Evolutionary conservation across 2,113 vertebrate species (phyloP), one percentile per base, ranked within the genome.

Genomic region (Chelonoidis abingdonii): DNA sequence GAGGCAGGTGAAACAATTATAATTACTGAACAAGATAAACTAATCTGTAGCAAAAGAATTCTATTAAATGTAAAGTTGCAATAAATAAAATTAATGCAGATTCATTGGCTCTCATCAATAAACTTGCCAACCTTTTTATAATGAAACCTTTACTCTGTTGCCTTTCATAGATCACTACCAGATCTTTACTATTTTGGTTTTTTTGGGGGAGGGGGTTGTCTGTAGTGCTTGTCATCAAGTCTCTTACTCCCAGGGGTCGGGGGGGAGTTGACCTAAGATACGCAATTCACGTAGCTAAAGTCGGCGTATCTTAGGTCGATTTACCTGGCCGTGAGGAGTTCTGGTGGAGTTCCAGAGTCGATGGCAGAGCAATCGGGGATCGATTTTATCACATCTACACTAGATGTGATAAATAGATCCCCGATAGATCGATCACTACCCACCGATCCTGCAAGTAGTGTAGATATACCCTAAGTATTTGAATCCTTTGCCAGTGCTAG

Each of bases 381-480:
- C 47, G 47, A 49, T 49, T 49, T 49, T 49, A 49, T 49, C 47
- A 11, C 10, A 3, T 49, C 47, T 49, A 49, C 47, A 49, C 47
- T 49, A 49, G 47, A 10, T 1, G 47, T 10, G 10, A 49, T 49
- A 49, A 49, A 49, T 49, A 10, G 47, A 10, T 49, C 47, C 47
- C 47, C 47, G 10, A 49, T 49, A 49, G 10, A 49, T 49, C 10
- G 3, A 10, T 11, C 47, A 49, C 47, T 49, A 49, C 47, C 47
- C 47, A 10, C 47, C 47, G 10, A 49, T 49, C 47, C 47, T 10
- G 47, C 47, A 49, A 10, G 47, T 10, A 49, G 47, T 11, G 47
- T 49, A 49, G 10, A 49, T 3, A 10, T 49, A 49, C 47, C 47
- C 4, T 0, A 2, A 1, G 0, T 2, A 90, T 88, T 88, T 44